Conservation (phyloP, 2,113 vertebrate genomes). For the Amazona guildingii region DNA sequence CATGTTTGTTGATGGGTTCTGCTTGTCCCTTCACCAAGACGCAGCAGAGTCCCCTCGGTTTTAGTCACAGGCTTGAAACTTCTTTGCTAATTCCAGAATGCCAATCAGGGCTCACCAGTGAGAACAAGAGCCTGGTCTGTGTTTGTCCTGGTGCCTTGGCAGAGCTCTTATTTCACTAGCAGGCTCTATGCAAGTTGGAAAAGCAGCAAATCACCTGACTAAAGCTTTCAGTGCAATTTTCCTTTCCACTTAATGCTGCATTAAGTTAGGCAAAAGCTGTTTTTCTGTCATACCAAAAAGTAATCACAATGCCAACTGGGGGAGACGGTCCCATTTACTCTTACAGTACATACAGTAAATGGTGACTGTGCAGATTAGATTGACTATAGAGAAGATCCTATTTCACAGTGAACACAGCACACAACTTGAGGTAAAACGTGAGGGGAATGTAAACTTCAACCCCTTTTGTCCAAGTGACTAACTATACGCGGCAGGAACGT, state of each 20-base stretch:
- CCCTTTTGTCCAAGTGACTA: background rate
- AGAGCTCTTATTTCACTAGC: background rate
- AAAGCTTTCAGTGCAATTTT: background rate
- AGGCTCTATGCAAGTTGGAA: background rate
- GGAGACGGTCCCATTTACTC: background rate
- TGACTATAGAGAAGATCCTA: background rate
- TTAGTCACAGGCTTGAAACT: background rate
- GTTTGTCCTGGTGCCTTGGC: background rate
- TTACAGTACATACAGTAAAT: background rate
- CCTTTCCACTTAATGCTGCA: conserved; percentile 11
- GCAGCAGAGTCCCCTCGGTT: background rate
- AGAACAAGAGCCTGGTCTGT: fast-evolving
- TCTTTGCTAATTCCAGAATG: background rate
- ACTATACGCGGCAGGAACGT: conserved; percentile 15
- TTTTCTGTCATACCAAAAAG: background rate
- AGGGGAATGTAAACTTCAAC: background rate
- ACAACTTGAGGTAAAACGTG: conserved; percentile 1
- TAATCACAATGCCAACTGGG: background rate
- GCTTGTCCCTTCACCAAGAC: background rate
- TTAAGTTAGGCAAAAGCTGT: background rate
- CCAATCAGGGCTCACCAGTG: background rate
- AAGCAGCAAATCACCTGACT: background rate
- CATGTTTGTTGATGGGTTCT: background rate
- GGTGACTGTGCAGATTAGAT: background rate
- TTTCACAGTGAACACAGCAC: conserved; percentile 77